A percentile compares a stretch with the other conserved stretches of the same genome.
phyloP scores from a whole-genome alignment of 2,797 vertebrate species.

The Podarcis siculus region DNA sequence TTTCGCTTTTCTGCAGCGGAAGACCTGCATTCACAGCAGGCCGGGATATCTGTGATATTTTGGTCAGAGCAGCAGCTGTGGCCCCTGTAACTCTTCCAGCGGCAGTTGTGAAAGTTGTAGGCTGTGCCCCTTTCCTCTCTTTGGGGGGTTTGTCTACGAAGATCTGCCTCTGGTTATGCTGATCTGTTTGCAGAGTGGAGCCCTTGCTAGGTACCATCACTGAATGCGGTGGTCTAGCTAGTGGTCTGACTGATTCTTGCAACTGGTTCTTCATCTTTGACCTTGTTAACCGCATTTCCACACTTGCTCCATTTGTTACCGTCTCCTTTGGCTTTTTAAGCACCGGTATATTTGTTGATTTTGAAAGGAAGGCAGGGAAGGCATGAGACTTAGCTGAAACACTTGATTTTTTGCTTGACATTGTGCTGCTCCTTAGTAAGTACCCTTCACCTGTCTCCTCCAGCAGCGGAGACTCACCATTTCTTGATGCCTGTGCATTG shows the following conservation, averaged over 20 bases:
- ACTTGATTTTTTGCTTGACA: slow-evolving; percentile 34
- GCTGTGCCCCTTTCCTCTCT: slow-evolving; percentile 69
- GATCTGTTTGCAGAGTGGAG: fast-evolving
- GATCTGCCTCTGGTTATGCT: slow-evolving; percentile 55
- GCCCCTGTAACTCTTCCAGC: slow-evolving; percentile 64
- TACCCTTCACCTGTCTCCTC: slow-evolving; percentile 69
- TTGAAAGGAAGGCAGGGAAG: too few relatives aligned
- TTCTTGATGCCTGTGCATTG: slow-evolving; percentile 54
- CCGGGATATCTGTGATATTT: slow-evolving; percentile 40
- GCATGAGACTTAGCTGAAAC: slow-evolving; percentile 40
- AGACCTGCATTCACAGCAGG: slow-evolving; percentile 31
- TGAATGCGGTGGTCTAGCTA: slow-evolving; percentile 27
- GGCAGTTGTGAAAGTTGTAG: slow-evolving; percentile 15
- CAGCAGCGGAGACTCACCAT: slow-evolving; percentile 68
- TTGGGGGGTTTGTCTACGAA: slow-evolving; percentile 63
- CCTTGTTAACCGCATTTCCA: slow-evolving; percentile 73
- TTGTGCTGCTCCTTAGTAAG: slow-evolving; percentile 58
- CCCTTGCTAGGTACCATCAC: neutral
- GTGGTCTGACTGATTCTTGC: slow-evolving; percentile 47
- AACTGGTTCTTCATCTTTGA: slow-evolving; percentile 73
- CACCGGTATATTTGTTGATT: too few relatives aligned
- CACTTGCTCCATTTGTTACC: too few relatives aligned
- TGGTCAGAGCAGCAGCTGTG: slow-evolving; percentile 49
- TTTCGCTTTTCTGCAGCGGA: slow-evolving; percentile 61
- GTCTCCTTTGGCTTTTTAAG: too few relatives aligned